phyloP scores from a whole-genome alignment of 2,888 invertebrate species.

The Ditula angustiorana region DNA sequence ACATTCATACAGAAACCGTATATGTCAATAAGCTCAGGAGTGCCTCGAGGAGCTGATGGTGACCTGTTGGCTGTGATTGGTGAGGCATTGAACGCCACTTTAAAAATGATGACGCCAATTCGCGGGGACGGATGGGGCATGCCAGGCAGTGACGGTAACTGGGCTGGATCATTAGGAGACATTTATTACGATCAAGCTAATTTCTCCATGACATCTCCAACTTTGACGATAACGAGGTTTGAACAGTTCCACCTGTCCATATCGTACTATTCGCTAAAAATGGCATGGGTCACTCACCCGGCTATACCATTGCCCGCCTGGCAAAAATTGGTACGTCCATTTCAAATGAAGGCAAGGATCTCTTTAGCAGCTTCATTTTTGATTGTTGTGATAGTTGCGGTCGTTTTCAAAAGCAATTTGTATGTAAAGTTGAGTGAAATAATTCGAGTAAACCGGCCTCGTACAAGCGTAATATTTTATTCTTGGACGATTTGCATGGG shows the following conservation, averaged over 20 bases:
- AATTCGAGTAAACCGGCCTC: conserved; percentile 43
- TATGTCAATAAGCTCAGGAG: conserved; percentile 58
- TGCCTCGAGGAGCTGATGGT: conserved; percentile 66
- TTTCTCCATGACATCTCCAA: conserved; percentile 72
- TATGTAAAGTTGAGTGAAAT: conserved; percentile 47
- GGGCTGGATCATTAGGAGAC: conserved; percentile 73
- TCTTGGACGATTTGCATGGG: conserved; percentile 74
- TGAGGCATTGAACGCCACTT: conserved; percentile 61
- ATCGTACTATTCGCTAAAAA: conserved; percentile 52
- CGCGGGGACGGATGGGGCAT: conserved; percentile 68
- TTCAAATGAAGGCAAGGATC: conserved; percentile 55
- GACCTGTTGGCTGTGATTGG: conserved; percentile 62
- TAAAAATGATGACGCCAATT: conserved; percentile 61
- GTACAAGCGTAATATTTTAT: conserved; percentile 57
- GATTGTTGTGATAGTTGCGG: conserved; percentile 54
- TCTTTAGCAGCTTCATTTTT: conserved; percentile 58
- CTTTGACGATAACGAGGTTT: conserved; percentile 62
- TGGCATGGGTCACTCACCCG: conserved; percentile 69
- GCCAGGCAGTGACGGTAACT: conserved; percentile 59
- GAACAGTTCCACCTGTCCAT: conserved; percentile 65
- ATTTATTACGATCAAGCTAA: conserved; percentile 66
- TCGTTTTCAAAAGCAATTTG: conserved; percentile 53
- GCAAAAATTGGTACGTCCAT: conserved; percentile 68
- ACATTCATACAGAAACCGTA: conserved; percentile 67
- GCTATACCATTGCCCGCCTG: conserved; percentile 59